A percentile compares a stretch with the other conserved stretches of the same genome.
Evolutionary conservation across 2,797 vertebrate species (phyloP).

Genomic region (Takifugu ocellatus): DNA sequence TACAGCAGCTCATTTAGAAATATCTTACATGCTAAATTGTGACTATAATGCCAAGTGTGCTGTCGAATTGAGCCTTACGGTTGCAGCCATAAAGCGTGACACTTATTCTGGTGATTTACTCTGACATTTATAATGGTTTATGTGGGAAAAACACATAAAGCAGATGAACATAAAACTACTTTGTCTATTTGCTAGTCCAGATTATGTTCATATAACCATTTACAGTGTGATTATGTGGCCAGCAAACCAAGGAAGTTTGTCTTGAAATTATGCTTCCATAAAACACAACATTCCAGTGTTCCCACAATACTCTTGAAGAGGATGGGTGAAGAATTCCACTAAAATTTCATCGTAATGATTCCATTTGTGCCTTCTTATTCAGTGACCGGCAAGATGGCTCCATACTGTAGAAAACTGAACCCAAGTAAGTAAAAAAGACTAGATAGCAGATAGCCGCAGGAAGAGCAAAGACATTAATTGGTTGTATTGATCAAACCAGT

Average conservation of each 20-base stretch:
- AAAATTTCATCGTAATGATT: too few relatives aligned
- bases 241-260: slow-evolving; percentile 38
- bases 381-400: too few relatives aligned
- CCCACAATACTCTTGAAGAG: too few relatives aligned
- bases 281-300: background rate
- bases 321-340: too few relatives aligned
- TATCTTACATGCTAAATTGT: slow-evolving; percentile 48
- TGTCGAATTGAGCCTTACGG: slow-evolving; percentile 34
- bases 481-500: too few relatives aligned
- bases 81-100: slow-evolving; percentile 50
- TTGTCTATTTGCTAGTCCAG: slow-evolving; percentile 42
- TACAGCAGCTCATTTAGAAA: slow-evolving; percentile 61
- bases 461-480: too few relatives aligned
- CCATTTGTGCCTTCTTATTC: too few relatives aligned
- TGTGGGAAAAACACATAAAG: slow-evolving; percentile 57
- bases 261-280: slow-evolving; percentile 39
- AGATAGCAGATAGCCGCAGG: too few relatives aligned
- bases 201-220: slow-evolving; percentile 51
- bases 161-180: slow-evolving; percentile 43
- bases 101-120: slow-evolving; percentile 58
- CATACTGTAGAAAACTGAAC: too few relatives aligned
- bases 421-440: too few relatives aligned
- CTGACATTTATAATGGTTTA: slow-evolving; percentile 45
- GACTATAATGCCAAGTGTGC: slow-evolving; percentile 52
- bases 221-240: slow-evolving; percentile 22